Evolutionary conservation across 2,797 vertebrate genomes (phyloP).

Genomic region (Mus spretus): DNA sequence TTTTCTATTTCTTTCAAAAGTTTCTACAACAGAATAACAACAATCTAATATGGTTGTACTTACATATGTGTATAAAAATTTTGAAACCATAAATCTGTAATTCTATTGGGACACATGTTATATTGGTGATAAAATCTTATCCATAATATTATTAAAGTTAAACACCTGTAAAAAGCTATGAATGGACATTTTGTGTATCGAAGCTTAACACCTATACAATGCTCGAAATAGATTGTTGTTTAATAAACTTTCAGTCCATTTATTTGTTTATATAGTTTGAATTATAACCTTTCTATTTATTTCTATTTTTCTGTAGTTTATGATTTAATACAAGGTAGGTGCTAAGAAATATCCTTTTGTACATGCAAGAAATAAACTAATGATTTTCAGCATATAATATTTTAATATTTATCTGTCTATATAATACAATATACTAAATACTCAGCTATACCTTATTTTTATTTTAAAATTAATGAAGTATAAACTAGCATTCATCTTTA

Average conservation of each 20-base stretch:
- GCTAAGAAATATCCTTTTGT: background rate
- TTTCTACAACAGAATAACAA: background rate
- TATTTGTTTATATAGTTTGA: background rate
- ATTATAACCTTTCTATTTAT: background rate
- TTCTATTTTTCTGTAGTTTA: background rate
- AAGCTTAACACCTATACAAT: background rate
- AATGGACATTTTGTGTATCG: background rate
- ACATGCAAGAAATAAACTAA: background rate
- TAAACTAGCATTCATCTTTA: background rate
- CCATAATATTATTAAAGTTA: background rate
- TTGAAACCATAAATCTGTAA: background rate
- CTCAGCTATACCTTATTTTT: background rate
- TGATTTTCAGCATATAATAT: background rate
- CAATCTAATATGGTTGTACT: background rate
- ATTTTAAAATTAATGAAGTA: background rate
- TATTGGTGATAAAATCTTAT: background rate
- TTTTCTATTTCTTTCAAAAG: background rate
- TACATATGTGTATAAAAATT: background rate
- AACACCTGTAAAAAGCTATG: background rate
- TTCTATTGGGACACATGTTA: background rate
- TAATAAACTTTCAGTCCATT: background rate
- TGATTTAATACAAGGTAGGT: background rate
- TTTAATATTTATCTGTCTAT: background rate
- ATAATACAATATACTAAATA: background rate
- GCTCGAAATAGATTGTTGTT: background rate